Percentiles rank a stretch among this genome's conserved stretches.
Conservation (phyloP, 2,888 invertebrate genomes). For the Trypoxylon attenuatum region DNA sequence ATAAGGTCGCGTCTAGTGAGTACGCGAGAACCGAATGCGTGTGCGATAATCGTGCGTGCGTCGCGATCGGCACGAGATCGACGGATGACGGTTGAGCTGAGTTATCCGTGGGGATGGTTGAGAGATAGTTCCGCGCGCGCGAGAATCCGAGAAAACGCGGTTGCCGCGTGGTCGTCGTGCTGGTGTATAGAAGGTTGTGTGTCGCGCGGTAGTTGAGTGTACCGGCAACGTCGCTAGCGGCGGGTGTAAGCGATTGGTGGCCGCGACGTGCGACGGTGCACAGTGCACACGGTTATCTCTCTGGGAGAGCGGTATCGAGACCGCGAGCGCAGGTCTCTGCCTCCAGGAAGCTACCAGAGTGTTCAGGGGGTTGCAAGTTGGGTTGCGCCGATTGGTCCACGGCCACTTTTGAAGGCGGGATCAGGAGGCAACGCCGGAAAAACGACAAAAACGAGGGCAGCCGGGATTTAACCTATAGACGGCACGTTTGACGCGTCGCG, state of each 20-base stretch:
- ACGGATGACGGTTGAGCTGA: neutral
- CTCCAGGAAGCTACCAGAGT: slow-evolving; percentile 28
- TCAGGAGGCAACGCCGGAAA: slow-evolving; percentile 73
- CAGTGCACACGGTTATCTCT: neutral
- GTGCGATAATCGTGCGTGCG: neutral
- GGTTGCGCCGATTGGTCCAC: slow-evolving; percentile 68
- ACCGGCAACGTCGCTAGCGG: too few relatives aligned
- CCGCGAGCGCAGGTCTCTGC: slow-evolving; percentile 24
- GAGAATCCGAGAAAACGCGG: too few relatives aligned
- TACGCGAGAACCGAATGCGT: too few relatives aligned
- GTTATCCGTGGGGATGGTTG: neutral
- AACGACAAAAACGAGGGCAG: slow-evolving; percentile 70
- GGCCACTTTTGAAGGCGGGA: slow-evolving; percentile 74
- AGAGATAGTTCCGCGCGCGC: neutral
- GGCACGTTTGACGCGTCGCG: slow-evolving; percentile 71
- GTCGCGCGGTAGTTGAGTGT: too few relatives aligned
- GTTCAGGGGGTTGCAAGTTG: slow-evolving; percentile 43
- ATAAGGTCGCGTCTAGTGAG: neutral
- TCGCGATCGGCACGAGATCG: neutral
- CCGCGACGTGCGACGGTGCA: neutral
- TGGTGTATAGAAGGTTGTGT: too few relatives aligned
- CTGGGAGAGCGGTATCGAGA: neutral
- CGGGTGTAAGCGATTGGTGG: neutral
- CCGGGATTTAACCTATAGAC: slow-evolving; percentile 75
- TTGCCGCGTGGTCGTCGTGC: neutral